Base-by-base conservation (phyloP, 2,797 vertebrate genomes). In the Sardinella longiceps region DNA sequence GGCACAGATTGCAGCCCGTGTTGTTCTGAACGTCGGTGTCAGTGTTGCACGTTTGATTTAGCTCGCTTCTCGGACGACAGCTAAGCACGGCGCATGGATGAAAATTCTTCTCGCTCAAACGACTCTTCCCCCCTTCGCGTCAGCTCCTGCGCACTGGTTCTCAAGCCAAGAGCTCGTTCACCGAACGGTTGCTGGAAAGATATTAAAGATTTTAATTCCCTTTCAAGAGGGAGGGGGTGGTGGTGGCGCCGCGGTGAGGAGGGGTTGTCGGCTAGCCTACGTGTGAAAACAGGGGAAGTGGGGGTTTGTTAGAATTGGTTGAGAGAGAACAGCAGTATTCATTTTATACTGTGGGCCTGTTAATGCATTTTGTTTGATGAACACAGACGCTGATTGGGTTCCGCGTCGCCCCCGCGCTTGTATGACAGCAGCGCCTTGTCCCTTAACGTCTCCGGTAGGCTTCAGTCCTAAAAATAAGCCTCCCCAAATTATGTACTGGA, bases 131-230 rank as follows among this genome's bases (percentile, higher is more conserved):
- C 20, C 45, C 33, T 80, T 77, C 70, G 50, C 53, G 45, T 58
- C 63, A 51, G 48, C 84, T 45, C 53, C 87, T 77, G 87, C 46
- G 80, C 83, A 77, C 84, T 50, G 85, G 37, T 82, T 53, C 70
- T 48, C 80, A 74, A 81, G 82, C 53, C 84, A 70, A 37, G 51
- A 66, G 66, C 81, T 74, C 80, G 84, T 84, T 63, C 66, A 88
- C 88, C 87, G 91, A 90, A 91, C 88, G 90, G 70, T 82, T 86
- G 88, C 88, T 88, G 89, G 87, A 90, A 88, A 88, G 87, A 91
- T 91, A 89, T 91, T 88, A 90, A 90, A 90, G 85, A 90, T 88
- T 89, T 90, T 92, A 86, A 90, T 93, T 92, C 89, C 82, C 88
- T 91, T 89, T 90, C 87, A 88, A 88, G 87, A 87, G 89, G 90